Conservation (phyloP, 1,140 invertebrate species). For the Pectinophora gossypiella region DNA sequence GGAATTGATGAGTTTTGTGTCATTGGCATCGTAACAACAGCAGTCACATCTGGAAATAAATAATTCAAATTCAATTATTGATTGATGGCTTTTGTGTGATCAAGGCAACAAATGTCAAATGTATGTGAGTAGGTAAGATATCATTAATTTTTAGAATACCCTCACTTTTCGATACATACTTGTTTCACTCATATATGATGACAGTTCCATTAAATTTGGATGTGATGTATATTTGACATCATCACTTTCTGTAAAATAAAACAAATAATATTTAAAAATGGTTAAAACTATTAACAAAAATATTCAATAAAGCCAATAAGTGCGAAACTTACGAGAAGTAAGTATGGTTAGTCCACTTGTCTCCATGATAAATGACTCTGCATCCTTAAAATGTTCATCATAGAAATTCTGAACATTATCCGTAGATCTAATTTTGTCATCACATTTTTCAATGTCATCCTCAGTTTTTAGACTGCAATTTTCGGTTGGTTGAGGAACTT, state of each 20-base stretch:
- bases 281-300: not conserved
- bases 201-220: conserved; percentile 63
- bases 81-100: too few relatives aligned
- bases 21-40: conserved; percentile 63
- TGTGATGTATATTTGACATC: conserved; percentile 57
- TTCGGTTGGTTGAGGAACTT: conserved; percentile 19
- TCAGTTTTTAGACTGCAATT: conserved; percentile 26
- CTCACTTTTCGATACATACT: conserved; percentile 43
- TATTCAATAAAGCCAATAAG: too few relatives aligned
- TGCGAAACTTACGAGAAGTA: conserved; percentile 42
- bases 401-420: conserved; percentile 56
- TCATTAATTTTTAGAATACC: not conserved
- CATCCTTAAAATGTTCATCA: conserved; percentile 73
- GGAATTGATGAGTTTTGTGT: conserved; percentile 62
- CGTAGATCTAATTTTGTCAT: conserved; percentile 36
- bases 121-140: too few relatives aligned
- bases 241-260: conserved; percentile 43
- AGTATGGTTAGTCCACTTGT: conserved; percentile 58
- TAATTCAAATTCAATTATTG: conserved; percentile 1
- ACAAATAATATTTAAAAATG: not conserved
- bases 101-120: too few relatives aligned
- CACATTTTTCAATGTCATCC: conserved; percentile 33
- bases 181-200: conserved; percentile 69
- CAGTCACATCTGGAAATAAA: conserved; percentile 38
- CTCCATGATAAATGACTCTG: conserved; percentile 71